A percentile compares a stretch with the other conserved stretches of the same genome.
phyloP scores from a whole-genome alignment of 2,797 vertebrate genomes.

The Smutsia gigantea region DNA sequence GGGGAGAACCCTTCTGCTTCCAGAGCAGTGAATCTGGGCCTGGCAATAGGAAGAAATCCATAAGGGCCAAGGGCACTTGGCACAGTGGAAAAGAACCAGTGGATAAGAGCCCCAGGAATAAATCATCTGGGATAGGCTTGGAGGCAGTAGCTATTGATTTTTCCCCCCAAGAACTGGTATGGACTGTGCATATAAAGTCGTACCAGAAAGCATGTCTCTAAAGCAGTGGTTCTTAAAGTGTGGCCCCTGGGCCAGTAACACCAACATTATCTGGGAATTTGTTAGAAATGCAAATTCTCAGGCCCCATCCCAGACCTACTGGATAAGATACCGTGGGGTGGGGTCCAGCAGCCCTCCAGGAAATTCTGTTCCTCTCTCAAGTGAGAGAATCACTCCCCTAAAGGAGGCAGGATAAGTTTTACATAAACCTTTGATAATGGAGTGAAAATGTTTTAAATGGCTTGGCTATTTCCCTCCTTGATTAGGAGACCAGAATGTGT shows the following conservation, averaged over 20 bases:
- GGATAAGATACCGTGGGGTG: neutral
- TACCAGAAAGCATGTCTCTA: neutral
- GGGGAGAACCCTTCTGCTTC: neutral
- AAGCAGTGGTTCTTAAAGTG: neutral
- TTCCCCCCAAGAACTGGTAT: neutral
- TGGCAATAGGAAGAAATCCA: neutral
- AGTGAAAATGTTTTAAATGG: neutral
- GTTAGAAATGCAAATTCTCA: neutral
- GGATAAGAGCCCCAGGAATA: neutral
- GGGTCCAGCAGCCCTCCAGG: neutral
- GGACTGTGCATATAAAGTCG: neutral
- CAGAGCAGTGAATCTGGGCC: neutral
- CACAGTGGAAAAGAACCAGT: neutral
- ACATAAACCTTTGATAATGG: neutral
- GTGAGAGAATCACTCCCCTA: neutral
- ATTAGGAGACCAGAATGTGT: neutral
- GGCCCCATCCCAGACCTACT: no score
- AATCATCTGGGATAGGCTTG: neutral
- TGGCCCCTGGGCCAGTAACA: neutral
- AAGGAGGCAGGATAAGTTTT: neutral
- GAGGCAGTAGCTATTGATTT: neutral
- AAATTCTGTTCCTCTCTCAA: neutral
- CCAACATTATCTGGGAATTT: neutral
- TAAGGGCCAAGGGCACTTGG: neutral
- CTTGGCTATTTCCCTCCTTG: neutral